Base-by-base conservation (phyloP, 64 coral and sea anemone species). In the Montipora sp. region DNA sequence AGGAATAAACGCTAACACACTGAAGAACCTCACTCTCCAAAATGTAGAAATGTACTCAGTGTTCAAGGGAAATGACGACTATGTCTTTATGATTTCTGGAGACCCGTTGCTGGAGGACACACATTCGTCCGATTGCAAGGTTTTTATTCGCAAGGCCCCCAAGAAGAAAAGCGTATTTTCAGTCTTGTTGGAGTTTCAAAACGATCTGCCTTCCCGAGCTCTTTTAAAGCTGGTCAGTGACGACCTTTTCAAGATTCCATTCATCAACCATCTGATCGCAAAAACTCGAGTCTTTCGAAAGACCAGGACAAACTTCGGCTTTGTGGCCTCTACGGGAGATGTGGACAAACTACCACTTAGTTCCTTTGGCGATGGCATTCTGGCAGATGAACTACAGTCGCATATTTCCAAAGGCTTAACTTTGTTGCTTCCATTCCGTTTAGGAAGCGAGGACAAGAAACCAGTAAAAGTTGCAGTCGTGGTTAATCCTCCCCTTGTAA, bases 11-110 rank as follows among this genome's bases (percentile, higher is more conserved):
- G 59, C 95, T 8, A 77, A 87, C 12, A 75, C 90, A 22, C 74
- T 98, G 1, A 95, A 95, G 75, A 72, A 90, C 49, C 88, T 95
- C 3, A 92, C 80, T 68, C 73, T 99, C 8, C 73, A 90, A 59
- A 86, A 99, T 49, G 94, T 94, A 12, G 98, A 99, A 50, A 93
- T 99, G 91, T 99, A 99, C 66, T 92, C 95, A 16, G 98, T 99
- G 4, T 99, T 99, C 45, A 96, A 99, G 89, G 94, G 94, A 8
- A 87, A 85, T 16, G 89, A 88, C 4, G 95, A 99, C 48, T 96
- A 96, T 50, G 98, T 99, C 0, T 99, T 96, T 16, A 92, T 99
- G 94, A 91, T 96, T 57, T 96, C 98, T 63, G 98, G 98, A 60
- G 75, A 89, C 4, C 94, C 95, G 3, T 72, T 68, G 18, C 67